Conservation (phyloP, 1,140 invertebrate genomes). For the Triops longicaudatus region DNA sequence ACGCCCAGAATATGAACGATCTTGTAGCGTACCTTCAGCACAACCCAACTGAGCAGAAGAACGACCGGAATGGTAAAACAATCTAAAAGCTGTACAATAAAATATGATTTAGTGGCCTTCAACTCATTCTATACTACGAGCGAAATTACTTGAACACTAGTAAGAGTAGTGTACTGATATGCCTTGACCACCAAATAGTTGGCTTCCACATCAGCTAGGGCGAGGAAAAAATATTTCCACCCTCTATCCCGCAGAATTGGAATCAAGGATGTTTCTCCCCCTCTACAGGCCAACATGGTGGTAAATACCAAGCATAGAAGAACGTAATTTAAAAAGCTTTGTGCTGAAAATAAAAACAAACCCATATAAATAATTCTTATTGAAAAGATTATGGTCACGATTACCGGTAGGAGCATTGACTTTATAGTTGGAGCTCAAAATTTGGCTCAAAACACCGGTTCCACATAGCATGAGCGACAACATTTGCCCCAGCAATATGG, state of each 20-base stretch:
- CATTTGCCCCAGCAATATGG: constrained; percentile 65
- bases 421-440: constrained; percentile 57
- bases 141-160: constrained; percentile 50
- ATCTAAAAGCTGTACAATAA: constrained; percentile 58
- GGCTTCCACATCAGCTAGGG: constrained; percentile 70
- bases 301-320: constrained; percentile 66
- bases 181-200: constrained; percentile 63
- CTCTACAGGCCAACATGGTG: constrained; percentile 60
- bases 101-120: neutral
- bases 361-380: constrained; percentile 13
- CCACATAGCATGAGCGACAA: constrained; percentile 63
- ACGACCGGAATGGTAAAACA: constrained; percentile 79
- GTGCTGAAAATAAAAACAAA: constrained; percentile 46
- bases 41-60: constrained; percentile 59
- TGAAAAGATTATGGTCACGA: neutral
- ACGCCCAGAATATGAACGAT: constrained; percentile 66
- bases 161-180: constrained; percentile 52
- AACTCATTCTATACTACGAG: neutral
- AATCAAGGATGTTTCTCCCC: constrained; percentile 50
- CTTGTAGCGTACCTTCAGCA: constrained; percentile 58
- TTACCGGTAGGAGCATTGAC: constrained; percentile 61
- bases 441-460: constrained; percentile 63
- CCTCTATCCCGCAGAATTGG: constrained; percentile 58
- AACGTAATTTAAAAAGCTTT: constrained; percentile 70
- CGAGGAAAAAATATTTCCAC: constrained; percentile 63